Evolutionary conservation across 2,113 vertebrate genomes (phyloP), one percentile per base, ranked within the genome.

Genomic region (Colistium nudipinnis): DNA sequence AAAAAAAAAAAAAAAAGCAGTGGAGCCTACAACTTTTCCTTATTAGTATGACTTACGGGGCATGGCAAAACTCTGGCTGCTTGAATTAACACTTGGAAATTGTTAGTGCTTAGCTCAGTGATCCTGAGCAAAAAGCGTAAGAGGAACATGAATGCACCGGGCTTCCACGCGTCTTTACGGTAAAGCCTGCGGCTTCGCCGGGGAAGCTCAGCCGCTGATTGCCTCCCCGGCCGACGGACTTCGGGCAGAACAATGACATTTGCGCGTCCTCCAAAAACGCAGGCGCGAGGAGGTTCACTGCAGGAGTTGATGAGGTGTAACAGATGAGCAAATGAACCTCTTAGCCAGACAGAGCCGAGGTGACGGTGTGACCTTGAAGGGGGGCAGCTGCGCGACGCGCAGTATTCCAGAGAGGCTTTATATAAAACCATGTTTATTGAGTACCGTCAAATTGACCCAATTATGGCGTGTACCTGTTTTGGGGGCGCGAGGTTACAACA

Each of bases 231-330:
- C 68, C 30, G 68, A 65, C 49, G 19, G 81, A 88, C 75, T 80
- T 80, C 27, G 66, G 85, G 83, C 82, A 82, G 82, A 88, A 90
- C 85, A 81, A 76, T 90, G 89, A 90, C 89, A 90, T 89, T 89
- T 86, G 82, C 74, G 81, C 78, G 89, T 90, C 90, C 90, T 91
- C 85, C 79, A 89, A 85, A 88, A 80, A 67, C n/a, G 78, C 75
- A 39, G 45, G 62, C 82, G 71, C 61, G 38, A 57, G 76, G 62
- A 76, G 87, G 85, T 88, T 90, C 79, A 54, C 84, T 69, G 84
- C 81, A 48, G 75, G 68, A 89, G 82, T 85, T 90, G 89, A 91
- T 91, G 89, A 90, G 89, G 83, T 88, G 90, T 84, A 77, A 88
- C 85, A 70, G 72, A 87, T 82, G 85, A 90, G 85, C 84, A 85